Conservation (phyloP, 2,797 vertebrate species). For the Squalus acanthias region DNA sequence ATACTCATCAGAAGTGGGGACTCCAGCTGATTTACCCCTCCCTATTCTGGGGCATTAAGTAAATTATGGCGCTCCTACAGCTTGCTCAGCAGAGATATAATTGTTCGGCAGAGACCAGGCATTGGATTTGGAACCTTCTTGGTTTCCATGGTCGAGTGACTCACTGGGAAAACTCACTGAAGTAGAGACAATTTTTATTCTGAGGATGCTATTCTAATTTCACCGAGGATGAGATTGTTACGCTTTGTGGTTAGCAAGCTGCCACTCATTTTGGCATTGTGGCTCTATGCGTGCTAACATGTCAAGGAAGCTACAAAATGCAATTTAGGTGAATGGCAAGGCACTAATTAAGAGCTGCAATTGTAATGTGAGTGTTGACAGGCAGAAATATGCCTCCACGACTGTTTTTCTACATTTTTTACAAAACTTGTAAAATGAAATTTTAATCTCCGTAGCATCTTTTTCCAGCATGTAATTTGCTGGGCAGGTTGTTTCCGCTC, state of each 20-base stretch:
- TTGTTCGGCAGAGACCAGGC: not conserved
- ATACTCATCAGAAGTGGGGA: not conserved
- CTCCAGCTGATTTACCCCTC: not conserved
- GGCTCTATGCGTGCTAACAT: not conserved
- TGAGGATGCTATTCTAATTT: not conserved
- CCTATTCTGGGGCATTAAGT: not conserved
- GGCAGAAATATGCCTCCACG: not conserved
- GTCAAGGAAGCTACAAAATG: not conserved
- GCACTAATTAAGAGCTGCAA: slow-evolving; percentile 23
- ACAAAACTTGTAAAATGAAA: slow-evolving; percentile 12
- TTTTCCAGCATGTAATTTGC: not conserved
- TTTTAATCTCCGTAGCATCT: not conserved
- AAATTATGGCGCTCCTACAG: no score
- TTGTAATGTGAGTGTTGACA: slow-evolving; percentile 12
- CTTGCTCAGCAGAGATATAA: not conserved
- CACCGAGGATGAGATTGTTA: not conserved
- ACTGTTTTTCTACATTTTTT: not conserved
- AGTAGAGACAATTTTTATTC: not conserved
- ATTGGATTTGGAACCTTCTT: not conserved
- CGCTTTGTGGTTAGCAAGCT: not conserved
- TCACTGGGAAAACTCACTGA: not conserved
- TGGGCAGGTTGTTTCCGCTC: not conserved
- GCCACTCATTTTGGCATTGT: not conserved
- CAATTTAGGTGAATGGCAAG: slow-evolving; percentile 19
- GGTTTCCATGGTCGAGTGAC: not conserved